Percentiles rank a stretch among this genome's conserved stretches.
phyloP scores from a whole-genome alignment of 2,797 vertebrate genomes.

The Esox masquinongy region DNA sequence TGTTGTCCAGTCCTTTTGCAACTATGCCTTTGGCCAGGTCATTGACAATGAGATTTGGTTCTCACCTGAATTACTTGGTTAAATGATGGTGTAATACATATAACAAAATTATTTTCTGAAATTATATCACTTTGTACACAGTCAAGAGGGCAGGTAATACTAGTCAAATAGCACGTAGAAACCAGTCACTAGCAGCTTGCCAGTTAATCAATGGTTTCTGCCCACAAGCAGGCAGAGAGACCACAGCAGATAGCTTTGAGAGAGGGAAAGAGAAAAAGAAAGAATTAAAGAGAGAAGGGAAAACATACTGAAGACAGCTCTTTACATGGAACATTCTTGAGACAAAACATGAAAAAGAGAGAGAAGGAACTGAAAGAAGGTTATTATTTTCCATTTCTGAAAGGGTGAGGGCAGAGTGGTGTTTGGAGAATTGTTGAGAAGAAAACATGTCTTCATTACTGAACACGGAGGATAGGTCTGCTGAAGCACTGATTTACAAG shows the following conservation, averaged over 20 bases:
- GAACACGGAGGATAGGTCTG: background rate
- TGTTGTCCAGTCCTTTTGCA: background rate
- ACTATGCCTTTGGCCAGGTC: too few relatives aligned
- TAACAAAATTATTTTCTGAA: background rate
- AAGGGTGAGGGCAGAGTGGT: conserved; percentile 1
- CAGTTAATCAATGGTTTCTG: background rate
- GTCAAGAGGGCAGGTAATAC: background rate
- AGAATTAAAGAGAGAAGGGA: background rate
- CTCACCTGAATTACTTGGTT: background rate
- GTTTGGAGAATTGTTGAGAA: background rate
- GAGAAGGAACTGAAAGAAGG: background rate
- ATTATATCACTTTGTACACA: background rate
- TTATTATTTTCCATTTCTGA: conserved; percentile 1
- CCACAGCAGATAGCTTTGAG: background rate
- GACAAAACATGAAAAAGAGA: background rate
- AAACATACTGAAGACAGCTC: background rate
- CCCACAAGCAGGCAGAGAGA: background rate
- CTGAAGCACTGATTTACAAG: background rate
- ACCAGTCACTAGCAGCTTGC: background rate
- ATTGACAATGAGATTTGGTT: too few relatives aligned
- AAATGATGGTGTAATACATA: background rate
- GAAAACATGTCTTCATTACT: conserved; percentile 13
- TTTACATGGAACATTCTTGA: background rate
- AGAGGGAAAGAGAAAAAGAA: background rate
- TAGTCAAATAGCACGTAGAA: background rate